These are phyloP conservation scores for Argopecten irradians DNA, from an alignment of 1,140 invertebrate genomes.

Conservation along the genomic window DNA sequence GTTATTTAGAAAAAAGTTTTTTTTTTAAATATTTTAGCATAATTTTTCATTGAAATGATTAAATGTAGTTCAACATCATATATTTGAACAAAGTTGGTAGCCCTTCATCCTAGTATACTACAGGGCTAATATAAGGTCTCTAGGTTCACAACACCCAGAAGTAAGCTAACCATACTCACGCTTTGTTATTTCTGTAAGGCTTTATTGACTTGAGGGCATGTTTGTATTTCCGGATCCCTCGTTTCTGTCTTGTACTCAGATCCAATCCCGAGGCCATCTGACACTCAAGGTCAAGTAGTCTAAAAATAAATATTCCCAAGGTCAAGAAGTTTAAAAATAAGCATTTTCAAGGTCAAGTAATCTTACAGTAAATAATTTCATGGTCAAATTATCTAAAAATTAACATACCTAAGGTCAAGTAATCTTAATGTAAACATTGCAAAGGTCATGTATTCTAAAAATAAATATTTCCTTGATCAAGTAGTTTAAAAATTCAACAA, in stretches of 20 bases:
- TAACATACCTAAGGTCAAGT: too few relatives aligned
- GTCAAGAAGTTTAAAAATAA: not conserved
- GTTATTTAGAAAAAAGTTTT: not conserved
- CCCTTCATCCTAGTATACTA: too few relatives aligned
- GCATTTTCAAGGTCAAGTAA: too few relatives aligned
- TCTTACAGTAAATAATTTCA: too few relatives aligned
- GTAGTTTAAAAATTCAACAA: too few relatives aligned
- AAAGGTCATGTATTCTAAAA: too few relatives aligned
- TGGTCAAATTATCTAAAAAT: too few relatives aligned
- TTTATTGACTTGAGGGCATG: conserved; percentile 43
- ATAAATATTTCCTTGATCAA: too few relatives aligned
- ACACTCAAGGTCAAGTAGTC: conserved; percentile 44
- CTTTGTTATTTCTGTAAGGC: conserved; percentile 54
- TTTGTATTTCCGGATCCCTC: conserved; percentile 40
- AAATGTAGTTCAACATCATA: not conserved
- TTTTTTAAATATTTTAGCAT: too few relatives aligned
- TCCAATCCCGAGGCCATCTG: conserved; percentile 40
- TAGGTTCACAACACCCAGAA: not conserved
- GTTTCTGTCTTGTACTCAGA: conserved; percentile 26
- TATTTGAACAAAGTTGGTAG: too few relatives aligned
- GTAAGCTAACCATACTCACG: conserved; percentile 32
- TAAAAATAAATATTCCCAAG: conserved; percentile 24
- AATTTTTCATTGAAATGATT: not conserved
- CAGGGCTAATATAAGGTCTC: too few relatives aligned
- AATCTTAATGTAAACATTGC: too few relatives aligned